These are phyloP conservation scores for Lasioglossum morio DNA, from an alignment of 2,888 invertebrate species.

Conservation along the genomic window DNA sequence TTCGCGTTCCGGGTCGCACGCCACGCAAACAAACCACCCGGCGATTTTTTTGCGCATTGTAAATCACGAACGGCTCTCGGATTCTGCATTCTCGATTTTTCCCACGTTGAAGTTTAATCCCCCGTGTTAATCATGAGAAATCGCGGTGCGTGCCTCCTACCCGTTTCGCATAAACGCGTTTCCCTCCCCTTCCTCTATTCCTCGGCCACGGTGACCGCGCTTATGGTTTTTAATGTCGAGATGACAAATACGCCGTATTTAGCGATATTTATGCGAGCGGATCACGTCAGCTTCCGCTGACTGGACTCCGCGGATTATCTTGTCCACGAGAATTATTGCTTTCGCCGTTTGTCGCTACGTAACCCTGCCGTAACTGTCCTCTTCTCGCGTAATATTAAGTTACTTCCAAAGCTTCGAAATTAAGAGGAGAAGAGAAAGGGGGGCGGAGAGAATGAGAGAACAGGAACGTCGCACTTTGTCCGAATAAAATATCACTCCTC, in stretches of 20 bases:
- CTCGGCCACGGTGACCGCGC: slow-evolving; percentile 10
- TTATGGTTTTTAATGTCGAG: slow-evolving; percentile 73
- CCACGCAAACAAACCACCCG: slow-evolving; percentile 54
- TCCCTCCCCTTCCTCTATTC: background rate
- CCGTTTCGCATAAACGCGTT: slow-evolving; percentile 35
- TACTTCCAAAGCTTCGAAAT: slow-evolving; percentile 49
- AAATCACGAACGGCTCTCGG: slow-evolving; percentile 57
- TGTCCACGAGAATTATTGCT: slow-evolving; percentile 69
- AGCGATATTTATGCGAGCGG: slow-evolving; percentile 81
- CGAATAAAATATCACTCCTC: background rate
- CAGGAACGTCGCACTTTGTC: background rate
- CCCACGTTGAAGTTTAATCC: slow-evolving; percentile 73
- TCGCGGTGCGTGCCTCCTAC: slow-evolving; percentile 62
- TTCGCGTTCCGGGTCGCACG: slow-evolving; percentile 26
- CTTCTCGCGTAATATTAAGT: slow-evolving; percentile 64
- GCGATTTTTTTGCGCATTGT: slow-evolving; percentile 43
- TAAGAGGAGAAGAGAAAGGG: slow-evolving; percentile 26
- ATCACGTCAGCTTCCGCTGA: slow-evolving; percentile 81
- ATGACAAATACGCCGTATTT: slow-evolving; percentile 81
- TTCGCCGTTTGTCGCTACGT: slow-evolving; percentile 68
- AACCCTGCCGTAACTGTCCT: slow-evolving; percentile 40
- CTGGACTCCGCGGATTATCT: slow-evolving; percentile 78
- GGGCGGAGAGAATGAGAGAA: background rate
- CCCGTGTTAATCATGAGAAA: slow-evolving; percentile 78
- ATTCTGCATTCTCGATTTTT: slow-evolving; percentile 69